Conservation (phyloP, 2,888 invertebrate genomes). For the Crematogaster levior region DNA sequence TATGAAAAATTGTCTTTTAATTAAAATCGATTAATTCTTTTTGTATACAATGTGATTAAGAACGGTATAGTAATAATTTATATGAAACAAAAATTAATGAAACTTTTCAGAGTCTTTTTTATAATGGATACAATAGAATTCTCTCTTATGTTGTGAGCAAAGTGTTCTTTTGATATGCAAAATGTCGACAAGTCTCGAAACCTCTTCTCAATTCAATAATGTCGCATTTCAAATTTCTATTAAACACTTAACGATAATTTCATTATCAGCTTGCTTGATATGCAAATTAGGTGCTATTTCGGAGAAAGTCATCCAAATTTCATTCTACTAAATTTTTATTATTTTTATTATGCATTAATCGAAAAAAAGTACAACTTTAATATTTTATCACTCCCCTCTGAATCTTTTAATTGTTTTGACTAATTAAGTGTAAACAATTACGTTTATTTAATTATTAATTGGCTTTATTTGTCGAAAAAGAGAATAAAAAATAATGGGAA, state of each 20-base stretch:
- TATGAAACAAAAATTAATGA: constrained; percentile 42
- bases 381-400: not conserved
- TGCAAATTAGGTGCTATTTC: constrained; percentile 74
- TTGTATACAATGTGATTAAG: not conserved
- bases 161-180: constrained; percentile 81
- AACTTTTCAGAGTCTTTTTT: constrained; percentile 58
- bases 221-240: constrained; percentile 81
- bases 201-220: constrained; percentile 76
- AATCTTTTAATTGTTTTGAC: not conserved
- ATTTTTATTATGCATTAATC: not conserved
- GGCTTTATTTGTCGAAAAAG: not conserved
- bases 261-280: constrained; percentile 76
- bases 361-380: not conserved
- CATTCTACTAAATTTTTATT: too few species aligned
- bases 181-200: constrained; percentile 73
- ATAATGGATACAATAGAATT: constrained; percentile 52
- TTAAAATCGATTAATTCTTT: not conserved
- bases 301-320: constrained; percentile 39
- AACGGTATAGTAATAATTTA: not conserved
- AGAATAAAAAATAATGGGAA: not conserved
- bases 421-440: not conserved
- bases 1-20: not conserved
- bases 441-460: constrained; percentile 1
- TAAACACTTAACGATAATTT: constrained; percentile 82
- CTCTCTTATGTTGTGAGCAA: constrained; percentile 55